phyloP scores from a whole-genome alignment of 2,888 invertebrate species.

The Cryptocheilus praepositus region DNA sequence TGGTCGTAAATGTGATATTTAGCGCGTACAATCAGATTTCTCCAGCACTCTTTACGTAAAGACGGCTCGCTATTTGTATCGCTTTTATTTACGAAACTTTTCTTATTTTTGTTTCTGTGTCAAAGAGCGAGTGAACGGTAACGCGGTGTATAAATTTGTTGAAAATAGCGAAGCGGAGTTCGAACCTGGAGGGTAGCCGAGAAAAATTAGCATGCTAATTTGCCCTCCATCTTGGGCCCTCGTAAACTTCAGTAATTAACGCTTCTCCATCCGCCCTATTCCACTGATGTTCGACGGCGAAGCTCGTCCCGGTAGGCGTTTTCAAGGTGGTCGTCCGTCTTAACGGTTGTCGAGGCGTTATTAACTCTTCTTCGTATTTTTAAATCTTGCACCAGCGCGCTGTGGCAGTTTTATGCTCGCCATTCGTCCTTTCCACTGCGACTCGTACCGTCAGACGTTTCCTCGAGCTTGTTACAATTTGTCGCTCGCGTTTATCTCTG shows the following conservation, averaged over 20 bases:
- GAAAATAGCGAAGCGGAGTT: background rate
- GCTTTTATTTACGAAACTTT: no score
- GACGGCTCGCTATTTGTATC: no score
- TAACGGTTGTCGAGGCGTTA: conserved; percentile 14
- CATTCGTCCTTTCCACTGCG: conserved; percentile 7
- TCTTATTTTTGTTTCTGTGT: no score
- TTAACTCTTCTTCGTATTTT: conserved; percentile 20
- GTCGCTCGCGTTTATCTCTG: conserved; percentile 49
- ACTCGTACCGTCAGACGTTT: conserved; percentile 9
- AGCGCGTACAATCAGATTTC: no score
- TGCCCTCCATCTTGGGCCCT: conserved; percentile 55
- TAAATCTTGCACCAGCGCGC: background rate
- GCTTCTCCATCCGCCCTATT: conserved; percentile 42
- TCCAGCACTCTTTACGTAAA: no score
- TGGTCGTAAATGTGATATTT: no score
- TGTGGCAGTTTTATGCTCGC: conserved; percentile 24
- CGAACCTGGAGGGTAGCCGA: background rate
- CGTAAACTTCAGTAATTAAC: conserved; percentile 71
- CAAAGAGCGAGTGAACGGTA: no score
- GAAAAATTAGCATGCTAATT: conserved; percentile 72
- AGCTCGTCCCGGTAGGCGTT: conserved; percentile 22
- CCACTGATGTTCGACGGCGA: conserved; percentile 6
- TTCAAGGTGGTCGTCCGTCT: conserved; percentile 21
- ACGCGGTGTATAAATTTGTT: background rate
- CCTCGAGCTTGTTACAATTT: conserved; percentile 47